Base-by-base conservation (phyloP, 1,140 invertebrate species). In the Achatina immaculata region DNA sequence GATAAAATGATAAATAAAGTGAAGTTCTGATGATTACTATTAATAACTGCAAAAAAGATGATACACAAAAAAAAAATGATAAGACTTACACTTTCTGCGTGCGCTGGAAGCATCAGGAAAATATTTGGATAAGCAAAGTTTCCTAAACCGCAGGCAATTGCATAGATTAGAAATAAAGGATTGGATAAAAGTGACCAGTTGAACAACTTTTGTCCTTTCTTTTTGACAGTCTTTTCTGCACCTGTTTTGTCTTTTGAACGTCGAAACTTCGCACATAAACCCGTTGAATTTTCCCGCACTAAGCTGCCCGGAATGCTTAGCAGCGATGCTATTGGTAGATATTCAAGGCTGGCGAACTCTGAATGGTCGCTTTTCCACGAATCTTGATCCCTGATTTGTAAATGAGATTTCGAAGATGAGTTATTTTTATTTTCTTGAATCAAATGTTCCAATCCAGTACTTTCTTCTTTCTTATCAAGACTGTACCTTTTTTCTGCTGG, bases 41-140 rank as follows among this genome's bases (percentile, higher is more conserved):
- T n/a, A n/a, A n/a, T n/a, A n/a, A n/a, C n/a, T n/a, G n/a, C n/a
- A n/a, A n/a, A n/a, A n/a, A n/a, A n/a, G 3, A 34, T 62, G 31
- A 62, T n/a, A 42, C 36, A 48, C 36, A 24, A 40, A 14, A 40
- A 72, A 2, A 31, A 31, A 34, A n/a, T n/a, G n/a, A 69, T 40
- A 11, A 31, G 36, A 62, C 76, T 78, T 68, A 78, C 76, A 7
- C 28, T 36, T 38, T 68, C 76, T 28, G 76, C 76, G 31, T 42
- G 65, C 3, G 42, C 76, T 45, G 87, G 86, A 11, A 88, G 62
- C 51, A 85, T 83, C n/a, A 86, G 77, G 42, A 85, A 88, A 40
- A 87, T 34, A 45, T 76, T 81, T 24, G 83, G 82, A 66, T 88
- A 85, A 16, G 83, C 82, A 51, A 85, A 82, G 24, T 77, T 83